phyloP scores from a whole-genome alignment of 1,140 invertebrate genomes.

The Bombyx mori region ASM3026992v2 NC_085109.1:11336501-11337000 shows the following conservation, averaged over 20 bases:
- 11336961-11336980: too few species aligned
- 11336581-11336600: slow-evolving; percentile 53
- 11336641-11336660: slow-evolving; percentile 29
- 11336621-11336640: slow-evolving; percentile 60
- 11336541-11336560: slow-evolving; percentile 20
- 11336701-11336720: slow-evolving; percentile 11
- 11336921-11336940: too few species aligned
- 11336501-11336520: background rate
- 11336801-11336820: slow-evolving; percentile 39
- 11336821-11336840: slow-evolving; percentile 30
- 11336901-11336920: too few species aligned
- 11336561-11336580: slow-evolving; percentile 51
- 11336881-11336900: too few species aligned
- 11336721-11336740: slow-evolving; percentile 9
- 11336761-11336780: slow-evolving; percentile 20
- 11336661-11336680: slow-evolving; percentile 13
- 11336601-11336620: slow-evolving; percentile 61
- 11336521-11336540: slow-evolving; percentile 2
- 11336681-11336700: background rate
- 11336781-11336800: slow-evolving; percentile 43
- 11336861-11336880: too few species aligned
- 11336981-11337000: too few species aligned
- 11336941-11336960: too few species aligned
- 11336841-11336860: slow-evolving; percentile 10
- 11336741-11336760: background rate